Base-by-base conservation (phyloP, 92 coral and sea anemone genomes). In the Epizoanthus scotinus region DNA sequence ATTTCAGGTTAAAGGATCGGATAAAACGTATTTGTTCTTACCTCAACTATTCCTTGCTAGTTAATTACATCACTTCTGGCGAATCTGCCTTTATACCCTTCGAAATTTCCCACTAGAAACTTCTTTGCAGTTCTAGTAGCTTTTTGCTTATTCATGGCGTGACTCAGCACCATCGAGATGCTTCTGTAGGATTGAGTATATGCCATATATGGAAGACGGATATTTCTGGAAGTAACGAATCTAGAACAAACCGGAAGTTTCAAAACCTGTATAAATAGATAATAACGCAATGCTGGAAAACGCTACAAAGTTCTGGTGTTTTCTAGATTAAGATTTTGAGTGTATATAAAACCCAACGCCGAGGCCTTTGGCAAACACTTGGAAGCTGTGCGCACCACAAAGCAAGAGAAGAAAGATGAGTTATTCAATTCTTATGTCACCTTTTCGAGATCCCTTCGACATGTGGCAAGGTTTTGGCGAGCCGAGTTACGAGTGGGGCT, bases 41-140 rank as follows among this genome's bases (percentile, higher is more conserved):
- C 65, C 47, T 38, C 56, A 0, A 4, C 57, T 73, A 20, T 50
- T 28, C 34, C 64, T 54, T 34, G 25, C 22, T 59, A 19, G 26
- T 81, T 31, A 31, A 4, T 34, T 67, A 69, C 57, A 50, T 44
- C 50, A 25, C 49, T 53, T 24, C 12, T n/a, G 27, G 54, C 24
- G 24, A 4, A 49, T n/a, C 82, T 72, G 31, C 21, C 29, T 86
- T 70, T 81, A 86, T 86, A 81, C 55, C 26, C 22, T 59, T 7
- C 68, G 68, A 75, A 75, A 38, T 14, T 40, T 13, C 10, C 44
- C 0, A 40, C 79, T 56, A 57, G 79, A 27, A 73, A n/a, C 20
- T 2, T 59, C 81, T 18, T 12, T 66, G 61, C 5, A 59, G 10
- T 19, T 2, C 55, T 38, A 0, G 81, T n/a, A 27, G 24, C 47